phyloP scores from a whole-genome alignment of 2,797 vertebrate species.

The Hyperoplus immaculatus region DNA sequence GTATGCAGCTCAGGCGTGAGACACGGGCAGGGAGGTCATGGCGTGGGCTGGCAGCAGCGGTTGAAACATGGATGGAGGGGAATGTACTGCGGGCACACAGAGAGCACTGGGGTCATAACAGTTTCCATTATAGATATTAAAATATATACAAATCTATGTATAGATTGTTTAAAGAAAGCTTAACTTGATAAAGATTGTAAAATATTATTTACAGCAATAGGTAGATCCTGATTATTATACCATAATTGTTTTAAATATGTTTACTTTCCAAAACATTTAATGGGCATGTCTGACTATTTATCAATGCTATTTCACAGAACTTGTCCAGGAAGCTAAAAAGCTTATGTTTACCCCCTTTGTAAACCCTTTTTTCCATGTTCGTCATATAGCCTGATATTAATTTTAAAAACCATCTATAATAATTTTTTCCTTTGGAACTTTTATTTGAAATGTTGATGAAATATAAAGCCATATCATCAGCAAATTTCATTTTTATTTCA shows the following conservation, averaged over 20 bases:
- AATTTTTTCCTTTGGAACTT: background rate
- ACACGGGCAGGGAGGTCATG: constrained; percentile 94
- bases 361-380: background rate
- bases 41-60: constrained; percentile 92
- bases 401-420: background rate
- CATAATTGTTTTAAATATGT: background rate
- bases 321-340: background rate
- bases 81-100: constrained; percentile 87
- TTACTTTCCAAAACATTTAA: background rate
- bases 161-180: background rate
- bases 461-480: constrained; percentile 14
- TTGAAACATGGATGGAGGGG: constrained; percentile 92
- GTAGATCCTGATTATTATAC: background rate
- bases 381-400: background rate
- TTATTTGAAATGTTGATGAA: background rate
- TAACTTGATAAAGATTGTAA: background rate
- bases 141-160: background rate
- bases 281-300: background rate
- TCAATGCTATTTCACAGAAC: background rate
- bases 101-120: constrained; percentile 34
- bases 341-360: background rate
- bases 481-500: background rate
- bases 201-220: background rate
- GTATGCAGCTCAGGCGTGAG: constrained; percentile 88
- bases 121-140: background rate